Evolutionary conservation across 2,113 vertebrate species (phyloP).

Genomic region (Benitochromis conjunctus): DNA sequence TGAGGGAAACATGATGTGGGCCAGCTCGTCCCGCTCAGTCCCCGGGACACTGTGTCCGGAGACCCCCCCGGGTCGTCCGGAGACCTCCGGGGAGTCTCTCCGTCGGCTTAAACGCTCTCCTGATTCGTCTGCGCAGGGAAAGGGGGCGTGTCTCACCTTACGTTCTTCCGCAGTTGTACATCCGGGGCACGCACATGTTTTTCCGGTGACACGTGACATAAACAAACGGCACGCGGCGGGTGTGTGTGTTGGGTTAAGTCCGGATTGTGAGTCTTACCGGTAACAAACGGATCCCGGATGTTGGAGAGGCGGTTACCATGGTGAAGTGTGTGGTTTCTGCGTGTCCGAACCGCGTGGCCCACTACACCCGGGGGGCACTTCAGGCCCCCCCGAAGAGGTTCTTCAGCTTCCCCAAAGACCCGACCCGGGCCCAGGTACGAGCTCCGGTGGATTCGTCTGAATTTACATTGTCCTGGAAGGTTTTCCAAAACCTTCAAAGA

Average conservation of each 20-base stretch:
- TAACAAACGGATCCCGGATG: not conserved
- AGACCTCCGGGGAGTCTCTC: not conserved
- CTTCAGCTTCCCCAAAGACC: conserved; percentile 42
- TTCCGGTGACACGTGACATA: not conserved
- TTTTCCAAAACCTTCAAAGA: not conserved
- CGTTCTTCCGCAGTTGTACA: not conserved
- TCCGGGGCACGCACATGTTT: not conserved
- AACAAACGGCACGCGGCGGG: not conserved
- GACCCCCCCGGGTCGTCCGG: too few relatives aligned
- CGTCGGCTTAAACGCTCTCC: fast-evolving
- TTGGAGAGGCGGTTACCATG: not conserved
- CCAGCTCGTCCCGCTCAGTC: not conserved
- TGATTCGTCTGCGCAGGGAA: not conserved
- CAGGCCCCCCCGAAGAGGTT: conserved; percentile 19
- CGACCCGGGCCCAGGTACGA: conserved; percentile 23
- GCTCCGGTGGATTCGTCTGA: not conserved
- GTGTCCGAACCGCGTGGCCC: conserved; percentile 17
- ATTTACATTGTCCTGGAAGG: not conserved
- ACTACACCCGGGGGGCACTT: not conserved
- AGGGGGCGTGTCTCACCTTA: not conserved
- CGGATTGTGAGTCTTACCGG: not conserved
- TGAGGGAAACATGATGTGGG: not conserved
- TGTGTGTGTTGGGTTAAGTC: not conserved
- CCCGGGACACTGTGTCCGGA: not conserved
- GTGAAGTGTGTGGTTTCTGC: conserved; percentile 37